Conservation (phyloP, 2,888 invertebrate species). For the Timandra comae region DNA sequence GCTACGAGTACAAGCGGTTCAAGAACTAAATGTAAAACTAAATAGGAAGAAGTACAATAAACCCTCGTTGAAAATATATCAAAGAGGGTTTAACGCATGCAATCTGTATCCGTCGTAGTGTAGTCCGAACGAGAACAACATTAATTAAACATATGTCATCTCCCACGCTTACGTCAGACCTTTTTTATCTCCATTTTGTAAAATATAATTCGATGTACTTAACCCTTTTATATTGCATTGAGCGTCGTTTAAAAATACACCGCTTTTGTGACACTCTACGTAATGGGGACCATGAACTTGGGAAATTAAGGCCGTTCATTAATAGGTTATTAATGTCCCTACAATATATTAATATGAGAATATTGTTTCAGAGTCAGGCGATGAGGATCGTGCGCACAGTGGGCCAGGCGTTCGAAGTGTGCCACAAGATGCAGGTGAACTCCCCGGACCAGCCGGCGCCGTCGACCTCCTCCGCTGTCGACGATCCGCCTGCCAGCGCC, state of each 20-base stretch:
- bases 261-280: too few relatives aligned
- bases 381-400: conserved; percentile 99
- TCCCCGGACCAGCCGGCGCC: conserved; percentile 54
- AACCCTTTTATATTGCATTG: conserved; percentile 6
- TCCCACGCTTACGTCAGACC: conserved; percentile 35
- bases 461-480: conserved; percentile 56
- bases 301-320: too few relatives aligned
- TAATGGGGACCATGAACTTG: too few relatives aligned
- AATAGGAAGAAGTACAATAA: too few relatives aligned
- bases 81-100: too few relatives aligned
- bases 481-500: conserved; percentile 35
- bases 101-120: conserved; percentile 36
- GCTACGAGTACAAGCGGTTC: too few relatives aligned
- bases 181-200: conserved; percentile 36
- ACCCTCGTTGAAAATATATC: too few relatives aligned
- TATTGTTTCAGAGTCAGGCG: conserved; percentile 93
- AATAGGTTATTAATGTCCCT: too few relatives aligned
- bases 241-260: too few relatives aligned
- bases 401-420: conserved; percentile 99
- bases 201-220: conserved; percentile 29
- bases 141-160: conserved; percentile 53
- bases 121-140: conserved; percentile 34
- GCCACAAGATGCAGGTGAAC: conserved; percentile 93
- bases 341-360: too few relatives aligned
- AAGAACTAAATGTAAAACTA: too few relatives aligned